Base-by-base conservation (phyloP, 2,797 vertebrate species). In the Uromys caudimaculatus region DNA sequence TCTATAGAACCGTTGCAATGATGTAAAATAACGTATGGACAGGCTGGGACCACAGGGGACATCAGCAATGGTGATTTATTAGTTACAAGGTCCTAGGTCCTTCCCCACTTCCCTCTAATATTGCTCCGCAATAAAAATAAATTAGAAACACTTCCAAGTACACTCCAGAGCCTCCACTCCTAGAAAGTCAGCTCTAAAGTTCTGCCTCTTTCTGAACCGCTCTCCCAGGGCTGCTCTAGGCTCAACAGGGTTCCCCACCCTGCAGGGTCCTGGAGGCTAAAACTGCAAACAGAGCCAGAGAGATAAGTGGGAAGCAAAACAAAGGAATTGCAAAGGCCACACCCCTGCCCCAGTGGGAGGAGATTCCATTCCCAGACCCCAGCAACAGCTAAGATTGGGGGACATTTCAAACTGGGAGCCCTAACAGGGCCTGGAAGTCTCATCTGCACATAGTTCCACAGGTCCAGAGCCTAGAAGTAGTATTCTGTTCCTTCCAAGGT, bases 71-170 rank as follows among this genome's bases (percentile, higher is more conserved):
- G 86, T 77, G 62, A 78, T 71, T 71, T 76, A 88, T 54, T 77
- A 54, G 85, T 50, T 54, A 44, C 64, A 47, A 73, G 83, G 75
- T 69, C 62, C 89, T 47, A 27, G 24, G 87, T 71, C 69, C 92
- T 95, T 90, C 0, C 87, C 64, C 73, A 69, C 76, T 85, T 93
- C 90, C 94, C 56, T 76, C 91, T 76, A 75, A 41, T 88, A 88
- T 29, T 64, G 77, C 76, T 90, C 77, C 62, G 96, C 94, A 86
- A 95, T 96, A 94, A 94, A 96, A 93, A 95, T 85, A 93, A 90
- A 96, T 29, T 41, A 41, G 93, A 92, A 97, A 94, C 81, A 60
- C 92, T 93, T 83, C 93, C 96, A 95, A 93, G 77, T 78, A 54
- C 86, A 91, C 90, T 96, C 92, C 87, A 94, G 56, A 90, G 79